Evolutionary conservation across 2,888 invertebrate genomes (phyloP).

Genomic region (Falcaria lacertinaria): DNA sequence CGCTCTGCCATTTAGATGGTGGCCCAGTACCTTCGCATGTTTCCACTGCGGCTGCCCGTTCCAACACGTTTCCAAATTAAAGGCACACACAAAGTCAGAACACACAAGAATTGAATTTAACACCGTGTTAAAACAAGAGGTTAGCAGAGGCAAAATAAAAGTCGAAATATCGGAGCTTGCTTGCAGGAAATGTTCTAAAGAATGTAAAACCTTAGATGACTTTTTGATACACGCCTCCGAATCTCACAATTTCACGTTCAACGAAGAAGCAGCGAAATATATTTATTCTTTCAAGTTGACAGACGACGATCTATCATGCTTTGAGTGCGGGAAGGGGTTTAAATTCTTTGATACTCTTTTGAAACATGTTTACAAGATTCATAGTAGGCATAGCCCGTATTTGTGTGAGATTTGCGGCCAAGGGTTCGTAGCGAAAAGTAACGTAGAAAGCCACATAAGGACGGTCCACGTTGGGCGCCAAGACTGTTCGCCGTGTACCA

Average conservation of each 20-base stretch:
- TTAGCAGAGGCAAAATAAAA: constrained; percentile 34
- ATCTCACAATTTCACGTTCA: constrained; percentile 30
- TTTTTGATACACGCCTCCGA: constrained; percentile 30
- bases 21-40: constrained; percentile 28
- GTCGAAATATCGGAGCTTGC: constrained; percentile 35
- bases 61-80: constrained; percentile 15
- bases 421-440: constrained; percentile 44
- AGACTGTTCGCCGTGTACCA: constrained; percentile 33
- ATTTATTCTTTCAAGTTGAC: constrained; percentile 40
- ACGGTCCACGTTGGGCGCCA: constrained; percentile 32
- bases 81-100: constrained; percentile 28
- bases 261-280: constrained; percentile 24
- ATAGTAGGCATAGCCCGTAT: constrained; percentile 35
- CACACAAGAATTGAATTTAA: constrained; percentile 32
- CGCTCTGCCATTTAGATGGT: constrained; percentile 36
- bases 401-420: constrained; percentile 58
- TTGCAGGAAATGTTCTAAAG: constrained; percentile 35
- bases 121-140: constrained; percentile 22
- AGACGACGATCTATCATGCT: constrained; percentile 39
- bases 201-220: constrained; percentile 24
- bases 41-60: constrained; percentile 31
- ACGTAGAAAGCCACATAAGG: constrained; percentile 47
- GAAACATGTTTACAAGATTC: constrained; percentile 39
- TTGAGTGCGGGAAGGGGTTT: constrained; percentile 42
- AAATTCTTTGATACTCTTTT: constrained; percentile 44